Conservation (phyloP, 2,888 invertebrate species). For the Diaprepes abbreviatus region DNA sequence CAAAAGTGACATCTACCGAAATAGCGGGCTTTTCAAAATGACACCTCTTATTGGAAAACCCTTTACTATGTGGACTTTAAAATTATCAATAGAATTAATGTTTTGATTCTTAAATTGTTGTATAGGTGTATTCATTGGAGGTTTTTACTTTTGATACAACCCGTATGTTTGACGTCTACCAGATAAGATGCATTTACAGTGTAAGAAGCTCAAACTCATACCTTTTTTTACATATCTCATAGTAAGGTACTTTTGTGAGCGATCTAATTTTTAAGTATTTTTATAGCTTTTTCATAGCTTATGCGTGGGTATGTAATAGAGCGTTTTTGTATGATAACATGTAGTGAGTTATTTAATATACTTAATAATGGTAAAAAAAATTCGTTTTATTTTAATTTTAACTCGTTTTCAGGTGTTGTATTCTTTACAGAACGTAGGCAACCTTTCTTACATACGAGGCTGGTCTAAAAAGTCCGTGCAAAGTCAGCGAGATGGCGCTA, state of each 20-base stretch:
- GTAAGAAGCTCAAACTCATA: constrained; percentile 53
- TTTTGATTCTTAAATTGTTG: too few relatives aligned
- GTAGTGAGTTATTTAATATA: constrained; percentile 42
- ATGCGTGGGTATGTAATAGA: constrained; percentile 40
- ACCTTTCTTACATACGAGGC: too few relatives aligned
- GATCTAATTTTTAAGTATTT: constrained; percentile 26
- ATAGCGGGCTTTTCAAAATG: too few relatives aligned
- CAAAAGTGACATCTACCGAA: too few relatives aligned
- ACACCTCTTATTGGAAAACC: too few relatives aligned
- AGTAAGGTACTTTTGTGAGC: constrained; percentile 25
- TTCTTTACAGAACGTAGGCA: too few relatives aligned
- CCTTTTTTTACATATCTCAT: constrained; percentile 55
- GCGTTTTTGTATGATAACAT: constrained; percentile 43
- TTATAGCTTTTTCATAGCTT: constrained; percentile 43
- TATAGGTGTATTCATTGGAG: too few relatives aligned
- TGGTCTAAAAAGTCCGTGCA: too few relatives aligned
- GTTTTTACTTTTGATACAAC: not conserved
- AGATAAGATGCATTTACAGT: constrained; percentile 58
- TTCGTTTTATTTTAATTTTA: constrained; percentile 1
- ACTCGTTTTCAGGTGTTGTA: too few relatives aligned
- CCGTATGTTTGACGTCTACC: constrained; percentile 49
- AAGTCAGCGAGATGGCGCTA: too few relatives aligned
- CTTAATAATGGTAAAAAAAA: constrained; percentile 2
- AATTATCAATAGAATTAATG: too few relatives aligned
- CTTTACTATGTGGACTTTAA: too few relatives aligned